Evolutionary conservation across 2,888 invertebrate genomes (phyloP), one percentile per base, ranked within the genome.

Genomic region (Ypsolopha scabrella): DNA sequence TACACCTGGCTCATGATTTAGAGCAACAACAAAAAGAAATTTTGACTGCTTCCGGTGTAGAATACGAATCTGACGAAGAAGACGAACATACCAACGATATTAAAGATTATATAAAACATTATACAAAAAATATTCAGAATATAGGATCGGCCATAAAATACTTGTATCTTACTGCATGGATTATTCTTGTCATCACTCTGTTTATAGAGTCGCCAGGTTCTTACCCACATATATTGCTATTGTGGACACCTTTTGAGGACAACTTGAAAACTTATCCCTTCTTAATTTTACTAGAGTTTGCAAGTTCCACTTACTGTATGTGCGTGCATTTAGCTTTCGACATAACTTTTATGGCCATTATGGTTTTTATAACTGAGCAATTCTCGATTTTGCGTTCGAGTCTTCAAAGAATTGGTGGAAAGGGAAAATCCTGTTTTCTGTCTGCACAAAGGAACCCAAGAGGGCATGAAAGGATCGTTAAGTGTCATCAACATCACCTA

Each of bases 291-390:
- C 54, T 63, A 13, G 83, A 83, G 59, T 54, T 58, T 1, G 52
- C 75, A 2, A 67, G 75, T 1, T 59, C 77, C 0, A 38, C 66
- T 3, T 81, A 73, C 52, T 75, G 72, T 43, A 75, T 80, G 1
- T 53, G 48, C 13, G 62, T 76, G 1, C 83, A 83, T 51, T 54
- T 65, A 9, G 68, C 66, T 2, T 83, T 80, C 52, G 83, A 83
- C 56, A 53, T 72, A 35, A 64, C 68, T 1, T 60, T 65, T 7
- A 63, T 78, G 1, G 80, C 79, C 0, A 57, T 78, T 7, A 79
- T 80, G 72, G 72, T 79, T 51, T 79, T 79, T 50, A 55, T 71
- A n/a, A 70, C 74, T 47, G 80, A 80, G 0, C 80, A 81, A 55
- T 80, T 72, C 57, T 54, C 61, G 7, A 54, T 69, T 34, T 59